Conservation (phyloP, 1,140 invertebrate genomes). For the Lepidurus couesii region DNA sequence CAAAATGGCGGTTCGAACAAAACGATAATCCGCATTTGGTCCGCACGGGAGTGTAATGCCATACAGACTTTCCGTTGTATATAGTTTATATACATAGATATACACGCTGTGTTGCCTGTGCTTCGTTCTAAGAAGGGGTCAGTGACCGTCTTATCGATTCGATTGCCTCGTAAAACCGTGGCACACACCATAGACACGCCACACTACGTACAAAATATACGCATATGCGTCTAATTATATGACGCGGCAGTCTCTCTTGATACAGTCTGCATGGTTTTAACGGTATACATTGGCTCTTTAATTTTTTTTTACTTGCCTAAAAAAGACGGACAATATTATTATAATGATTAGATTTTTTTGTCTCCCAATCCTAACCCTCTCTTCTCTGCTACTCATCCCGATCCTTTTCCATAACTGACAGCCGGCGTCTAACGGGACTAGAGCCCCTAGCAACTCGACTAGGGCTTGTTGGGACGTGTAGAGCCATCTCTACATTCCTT, state of each 20-base stretch:
- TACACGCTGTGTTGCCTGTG: neutral
- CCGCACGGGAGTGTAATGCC: neutral
- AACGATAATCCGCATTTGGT: neutral
- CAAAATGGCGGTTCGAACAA: neutral
- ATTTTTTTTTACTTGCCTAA: neutral
- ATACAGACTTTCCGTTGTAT: neutral
- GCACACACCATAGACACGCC: constrained; percentile 11
- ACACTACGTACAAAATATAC: neutral
- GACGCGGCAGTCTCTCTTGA: neutral
- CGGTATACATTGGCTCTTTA: neutral
- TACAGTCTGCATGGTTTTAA: neutral
- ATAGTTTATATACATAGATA: neutral
- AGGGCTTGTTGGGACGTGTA: neutral
- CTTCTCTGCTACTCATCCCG: neutral
- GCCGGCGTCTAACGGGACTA: neutral
- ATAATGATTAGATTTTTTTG: neutral
- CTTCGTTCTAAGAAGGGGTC: constrained; percentile 9
- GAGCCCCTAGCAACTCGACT: constrained; percentile 17
- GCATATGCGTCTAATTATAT: neutral
- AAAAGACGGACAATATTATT: neutral
- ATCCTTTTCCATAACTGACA: neutral
- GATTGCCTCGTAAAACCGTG: constrained; percentile 18
- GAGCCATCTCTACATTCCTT: neutral
- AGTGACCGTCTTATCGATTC: constrained; percentile 18
- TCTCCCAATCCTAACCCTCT: neutral